Conservation (phyloP, 2,888 invertebrate genomes). For the Stramonita haemastoma region DNA sequence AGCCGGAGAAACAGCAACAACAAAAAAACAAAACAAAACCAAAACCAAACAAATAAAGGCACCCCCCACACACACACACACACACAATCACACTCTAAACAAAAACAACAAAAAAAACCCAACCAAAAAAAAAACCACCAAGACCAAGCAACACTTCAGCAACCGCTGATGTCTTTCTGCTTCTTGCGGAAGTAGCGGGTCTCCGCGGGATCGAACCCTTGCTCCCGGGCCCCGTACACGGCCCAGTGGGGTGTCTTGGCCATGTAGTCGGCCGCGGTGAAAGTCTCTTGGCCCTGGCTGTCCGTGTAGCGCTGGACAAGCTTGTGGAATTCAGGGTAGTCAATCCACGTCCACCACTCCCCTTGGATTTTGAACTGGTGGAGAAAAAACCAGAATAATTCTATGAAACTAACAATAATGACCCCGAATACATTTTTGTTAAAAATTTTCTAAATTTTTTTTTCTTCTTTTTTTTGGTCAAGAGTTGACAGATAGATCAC, state of each 20-base stretch:
- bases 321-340: conserved; percentile 80
- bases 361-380: conserved; percentile 80
- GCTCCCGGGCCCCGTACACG: conserved; percentile 79
- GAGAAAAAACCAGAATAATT: conserved; percentile 39
- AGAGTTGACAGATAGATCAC: too few relatives aligned
- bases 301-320: conserved; percentile 77
- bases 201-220: conserved; percentile 81
- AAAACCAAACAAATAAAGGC: too few relatives aligned
- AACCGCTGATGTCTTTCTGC: conserved; percentile 69
- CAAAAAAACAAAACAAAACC: too few relatives aligned
- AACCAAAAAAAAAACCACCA: neutral
- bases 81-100: neutral
- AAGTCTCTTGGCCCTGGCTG: conserved; percentile 75
- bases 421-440: too few relatives aligned
- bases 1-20: too few relatives aligned
- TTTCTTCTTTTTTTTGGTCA: neutral
- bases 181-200: conserved; percentile 77
- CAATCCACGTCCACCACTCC: conserved; percentile 82
- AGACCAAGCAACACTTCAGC: conserved; percentile 42
- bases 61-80: too few relatives aligned
- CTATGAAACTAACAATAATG: too few relatives aligned
- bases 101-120: neutral
- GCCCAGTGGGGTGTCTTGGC: conserved; percentile 81
- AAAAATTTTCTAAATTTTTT: too few relatives aligned
- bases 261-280: conserved; percentile 80